Evolutionary conservation across 1,140 invertebrate genomes (phyloP).

Genomic region (Vanessa atalanta): DNA sequence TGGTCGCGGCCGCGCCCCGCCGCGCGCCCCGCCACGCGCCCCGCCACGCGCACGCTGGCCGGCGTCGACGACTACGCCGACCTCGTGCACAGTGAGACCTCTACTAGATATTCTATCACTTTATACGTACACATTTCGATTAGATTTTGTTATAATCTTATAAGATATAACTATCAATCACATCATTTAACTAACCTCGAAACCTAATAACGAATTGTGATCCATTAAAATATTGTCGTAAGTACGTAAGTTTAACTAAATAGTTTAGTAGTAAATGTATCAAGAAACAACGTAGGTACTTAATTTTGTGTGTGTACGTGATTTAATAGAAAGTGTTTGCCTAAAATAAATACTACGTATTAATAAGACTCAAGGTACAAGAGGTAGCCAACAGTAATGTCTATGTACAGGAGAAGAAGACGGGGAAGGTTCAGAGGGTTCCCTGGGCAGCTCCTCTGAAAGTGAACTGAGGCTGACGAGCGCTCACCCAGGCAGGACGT

Average conservation of each 20-base stretch:
- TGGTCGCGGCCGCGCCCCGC: slow-evolving; percentile 63
- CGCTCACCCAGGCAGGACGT: slow-evolving; percentile 47
- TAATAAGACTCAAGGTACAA: too few relatives aligned
- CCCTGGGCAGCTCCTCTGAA: slow-evolving; percentile 71
- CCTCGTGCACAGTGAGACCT: slow-evolving; percentile 49
- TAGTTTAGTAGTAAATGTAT: too few relatives aligned
- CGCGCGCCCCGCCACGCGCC: slow-evolving; percentile 54
- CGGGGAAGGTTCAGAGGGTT: slow-evolving; percentile 42
- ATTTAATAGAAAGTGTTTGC: too few relatives aligned
- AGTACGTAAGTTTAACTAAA: too few relatives aligned
- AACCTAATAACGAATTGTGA: too few relatives aligned
- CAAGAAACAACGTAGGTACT: neutral
- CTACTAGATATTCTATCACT: neutral
- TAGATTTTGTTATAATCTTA: too few relatives aligned
- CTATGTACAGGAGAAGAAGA: neutral
- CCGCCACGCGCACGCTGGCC: slow-evolving; percentile 65
- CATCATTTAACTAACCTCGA: too few relatives aligned
- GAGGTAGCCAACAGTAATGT: too few relatives aligned
- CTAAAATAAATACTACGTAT: too few relatives aligned
- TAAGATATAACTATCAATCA: too few relatives aligned
- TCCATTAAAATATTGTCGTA: too few relatives aligned
- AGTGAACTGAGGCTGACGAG: slow-evolving; percentile 68
- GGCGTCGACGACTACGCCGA: slow-evolving; percentile 61
- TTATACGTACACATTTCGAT: too few relatives aligned
- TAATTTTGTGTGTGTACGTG: neutral